phyloP scores from a whole-genome alignment of 2,113 vertebrate genomes.

The Lutjanus erythropterus region DNA sequence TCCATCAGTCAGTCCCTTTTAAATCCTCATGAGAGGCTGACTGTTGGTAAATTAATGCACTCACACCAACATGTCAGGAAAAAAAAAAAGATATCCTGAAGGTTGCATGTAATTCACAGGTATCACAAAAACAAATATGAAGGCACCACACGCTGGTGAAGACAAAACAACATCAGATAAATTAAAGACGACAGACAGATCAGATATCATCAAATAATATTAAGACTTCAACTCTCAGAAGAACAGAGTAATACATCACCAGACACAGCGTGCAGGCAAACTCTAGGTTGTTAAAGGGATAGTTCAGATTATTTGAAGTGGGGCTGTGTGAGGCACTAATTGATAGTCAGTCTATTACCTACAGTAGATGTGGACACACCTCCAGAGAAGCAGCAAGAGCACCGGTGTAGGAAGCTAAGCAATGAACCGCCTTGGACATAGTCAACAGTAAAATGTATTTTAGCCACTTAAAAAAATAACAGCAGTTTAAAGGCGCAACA shows the following conservation, averaged over 20 bases:
- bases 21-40: conserved; percentile 29
- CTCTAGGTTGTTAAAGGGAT: background rate
- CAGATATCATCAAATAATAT: conserved; percentile 42
- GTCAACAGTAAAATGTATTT: too few relatives aligned
- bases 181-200: conserved; percentile 49
- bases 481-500: too few relatives aligned
- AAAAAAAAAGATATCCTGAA: background rate
- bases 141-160: conserved; percentile 3
- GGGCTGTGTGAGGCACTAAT: too few relatives aligned
- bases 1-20: conserved; percentile 21
- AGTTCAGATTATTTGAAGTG: too few relatives aligned
- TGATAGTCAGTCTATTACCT: too few relatives aligned
- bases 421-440: too few relatives aligned
- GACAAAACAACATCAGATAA: conserved; percentile 26
- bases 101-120: background rate
- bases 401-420: too few relatives aligned
- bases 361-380: too few relatives aligned
- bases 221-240: background rate
- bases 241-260: conserved; percentile 32
- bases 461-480: too few relatives aligned
- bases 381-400: too few relatives aligned
- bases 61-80: background rate
- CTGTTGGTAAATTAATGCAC: conserved; percentile 16
- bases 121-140: conserved; percentile 17
- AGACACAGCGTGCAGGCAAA: conserved; percentile 11